Evolutionary conservation across 2,797 vertebrate species (phyloP).

Genomic region (Pangasius larnaudii): DNA sequence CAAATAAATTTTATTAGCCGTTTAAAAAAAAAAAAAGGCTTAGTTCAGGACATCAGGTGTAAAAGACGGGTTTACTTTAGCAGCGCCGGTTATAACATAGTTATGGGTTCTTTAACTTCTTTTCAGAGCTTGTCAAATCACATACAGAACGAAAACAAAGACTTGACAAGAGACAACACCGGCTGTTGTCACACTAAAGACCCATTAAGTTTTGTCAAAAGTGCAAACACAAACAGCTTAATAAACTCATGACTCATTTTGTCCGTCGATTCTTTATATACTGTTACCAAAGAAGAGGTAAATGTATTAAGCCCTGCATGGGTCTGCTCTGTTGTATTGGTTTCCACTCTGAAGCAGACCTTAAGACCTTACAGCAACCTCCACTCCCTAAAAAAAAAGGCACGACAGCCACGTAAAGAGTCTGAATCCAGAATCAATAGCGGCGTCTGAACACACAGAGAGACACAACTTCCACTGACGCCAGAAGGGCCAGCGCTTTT

Average conservation of each 20-base stretch:
- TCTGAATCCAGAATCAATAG: slow-evolving; percentile 49
- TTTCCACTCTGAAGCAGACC: slow-evolving; percentile 21
- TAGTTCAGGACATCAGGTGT: not conserved
- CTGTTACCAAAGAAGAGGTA: not conserved
- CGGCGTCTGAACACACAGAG: slow-evolving; percentile 33
- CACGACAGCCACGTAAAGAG: slow-evolving; percentile 36
- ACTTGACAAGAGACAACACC: not conserved
- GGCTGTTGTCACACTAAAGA: not conserved
- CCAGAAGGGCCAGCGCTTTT: slow-evolving; percentile 14
- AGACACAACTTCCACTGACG: slow-evolving; percentile 17
- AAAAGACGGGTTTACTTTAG: no score
- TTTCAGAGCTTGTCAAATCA: not conserved
- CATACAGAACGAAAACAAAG: not conserved
- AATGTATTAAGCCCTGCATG: not conserved
- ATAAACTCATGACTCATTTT: not conserved
- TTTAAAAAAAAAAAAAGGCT: no score
- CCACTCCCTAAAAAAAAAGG: slow-evolving; percentile 14
- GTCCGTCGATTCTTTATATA: not conserved
- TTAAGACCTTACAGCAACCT: slow-evolving; percentile 34
- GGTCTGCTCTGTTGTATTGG: slow-evolving; percentile 19
- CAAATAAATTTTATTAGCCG: not conserved
- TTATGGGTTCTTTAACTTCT: not conserved
- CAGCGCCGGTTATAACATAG: not conserved
- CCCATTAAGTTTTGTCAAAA: not conserved
- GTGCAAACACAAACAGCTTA: not conserved